Evolutionary conservation across 2,113 vertebrate species (phyloP).

Genomic region (Solea solea): DNA sequence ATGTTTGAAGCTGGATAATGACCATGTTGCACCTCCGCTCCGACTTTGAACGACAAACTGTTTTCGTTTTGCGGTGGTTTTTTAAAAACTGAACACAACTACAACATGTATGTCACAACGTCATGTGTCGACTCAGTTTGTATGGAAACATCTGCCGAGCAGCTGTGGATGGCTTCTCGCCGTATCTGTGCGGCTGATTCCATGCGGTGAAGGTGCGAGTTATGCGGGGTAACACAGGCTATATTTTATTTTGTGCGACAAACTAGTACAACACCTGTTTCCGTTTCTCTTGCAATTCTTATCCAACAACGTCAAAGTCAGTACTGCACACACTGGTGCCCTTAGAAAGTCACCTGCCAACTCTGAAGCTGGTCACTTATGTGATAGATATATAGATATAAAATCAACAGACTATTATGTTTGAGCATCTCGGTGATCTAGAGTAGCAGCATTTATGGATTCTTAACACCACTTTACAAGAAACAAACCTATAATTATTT

Average conservation of each 20-base stretch:
- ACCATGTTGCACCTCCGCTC: constrained; percentile 6
- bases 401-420: no score
- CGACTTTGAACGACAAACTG: neutral
- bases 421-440: no score
- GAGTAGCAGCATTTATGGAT: no score
- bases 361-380: no score
- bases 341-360: no score
- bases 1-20: constrained; percentile 6
- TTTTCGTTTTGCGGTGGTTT: neutral
- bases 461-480: no score
- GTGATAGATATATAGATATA: no score
- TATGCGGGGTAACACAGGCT: neutral
- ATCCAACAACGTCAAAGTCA: no score
- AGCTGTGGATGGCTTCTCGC: neutral
- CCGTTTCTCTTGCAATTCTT: no score
- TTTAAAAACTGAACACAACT: neutral
- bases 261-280: no score
- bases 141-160: neutral
- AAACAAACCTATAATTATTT: no score
- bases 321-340: no score
- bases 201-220: neutral
- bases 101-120: neutral
- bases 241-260: neutral
- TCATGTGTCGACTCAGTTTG: neutral
- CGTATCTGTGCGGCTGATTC: neutral